Evolutionary conservation across 1,140 invertebrate species (phyloP).

Genomic region (Ephestia elutella): DNA sequence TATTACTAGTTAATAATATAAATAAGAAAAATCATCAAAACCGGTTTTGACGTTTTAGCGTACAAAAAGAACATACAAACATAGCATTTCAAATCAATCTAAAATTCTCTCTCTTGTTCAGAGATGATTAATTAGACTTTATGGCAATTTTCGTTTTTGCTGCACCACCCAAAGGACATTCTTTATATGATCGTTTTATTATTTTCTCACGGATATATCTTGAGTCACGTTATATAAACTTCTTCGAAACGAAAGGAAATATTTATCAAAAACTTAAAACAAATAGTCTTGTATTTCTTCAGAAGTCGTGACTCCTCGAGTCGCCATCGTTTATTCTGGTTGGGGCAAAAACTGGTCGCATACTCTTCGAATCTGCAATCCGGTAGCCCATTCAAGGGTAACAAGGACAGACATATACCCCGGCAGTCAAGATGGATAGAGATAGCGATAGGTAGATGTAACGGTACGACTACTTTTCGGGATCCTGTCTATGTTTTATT

Average conservation of each 20-base stretch:
- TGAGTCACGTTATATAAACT: background rate
- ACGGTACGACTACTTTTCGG: slow-evolving; percentile 53
- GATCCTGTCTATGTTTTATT: slow-evolving; percentile 41
- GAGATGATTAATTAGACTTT: too few relatives aligned
- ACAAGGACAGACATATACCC: slow-evolving; percentile 35
- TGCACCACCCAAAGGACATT: too few relatives aligned
- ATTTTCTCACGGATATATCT: background rate
- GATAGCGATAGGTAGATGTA: slow-evolving; percentile 42
- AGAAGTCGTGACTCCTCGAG: slow-evolving; percentile 4
- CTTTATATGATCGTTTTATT: background rate
- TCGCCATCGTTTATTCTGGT: slow-evolving; percentile 29
- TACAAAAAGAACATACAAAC: too few relatives aligned
- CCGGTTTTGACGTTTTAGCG: too few relatives aligned
- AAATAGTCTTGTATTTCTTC: background rate
- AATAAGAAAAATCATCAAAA: too few relatives aligned
- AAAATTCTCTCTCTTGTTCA: too few relatives aligned
- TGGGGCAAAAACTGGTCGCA: slow-evolving; percentile 59
- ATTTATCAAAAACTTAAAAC: background rate
- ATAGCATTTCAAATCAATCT: too few relatives aligned
- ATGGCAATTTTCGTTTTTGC: too few relatives aligned
- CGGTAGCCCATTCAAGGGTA: slow-evolving; percentile 62
- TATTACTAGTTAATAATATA: too few relatives aligned
- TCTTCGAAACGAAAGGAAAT: background rate
- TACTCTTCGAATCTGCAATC: slow-evolving; percentile 45
- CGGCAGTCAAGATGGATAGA: slow-evolving; percentile 24